A percentile compares a stretch with the other conserved stretches of the same genome.
phyloP scores from a whole-genome alignment of 2,113 vertebrate genomes.

The Erythrolamprus reginae region DNA sequence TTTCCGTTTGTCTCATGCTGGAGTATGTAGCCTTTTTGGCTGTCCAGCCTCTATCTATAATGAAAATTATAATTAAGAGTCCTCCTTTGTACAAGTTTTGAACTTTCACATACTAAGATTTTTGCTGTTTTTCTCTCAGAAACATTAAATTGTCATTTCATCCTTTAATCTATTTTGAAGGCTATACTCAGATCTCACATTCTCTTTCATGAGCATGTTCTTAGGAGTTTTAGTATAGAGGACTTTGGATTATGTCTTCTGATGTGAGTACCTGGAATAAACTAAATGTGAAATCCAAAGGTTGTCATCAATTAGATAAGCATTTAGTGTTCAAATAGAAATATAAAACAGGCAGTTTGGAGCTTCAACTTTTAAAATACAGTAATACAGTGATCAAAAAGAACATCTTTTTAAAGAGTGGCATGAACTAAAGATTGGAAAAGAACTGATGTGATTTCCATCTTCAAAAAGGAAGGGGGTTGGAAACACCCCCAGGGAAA shows the following conservation, averaged over 20 bases:
- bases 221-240: not conserved
- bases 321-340: not conserved
- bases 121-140: not conserved
- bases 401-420: not conserved
- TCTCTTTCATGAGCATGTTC: not conserved
- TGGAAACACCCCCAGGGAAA: no score
- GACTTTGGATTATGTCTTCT: not conserved
- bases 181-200: not conserved
- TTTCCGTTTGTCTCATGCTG: not conserved
- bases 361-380: not conserved
- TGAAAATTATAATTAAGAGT: not conserved
- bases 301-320: accelerated
- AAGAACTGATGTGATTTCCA: no score
- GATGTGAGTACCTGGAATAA: not conserved
- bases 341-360: not conserved
- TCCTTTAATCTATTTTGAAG: conserved; percentile 6
- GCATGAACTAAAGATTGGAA: not conserved
- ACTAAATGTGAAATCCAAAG: not conserved
- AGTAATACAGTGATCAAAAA: not conserved
- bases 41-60: not conserved
- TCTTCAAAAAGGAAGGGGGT: no score
- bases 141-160: conserved; percentile 5
- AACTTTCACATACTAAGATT: not conserved
- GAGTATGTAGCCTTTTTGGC: not conserved
- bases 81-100: not conserved